These are phyloP conservation scores for Leptobrachium leishanense DNA, from an alignment of 2,113 vertebrate species.

Conservation along the genomic window DNA sequence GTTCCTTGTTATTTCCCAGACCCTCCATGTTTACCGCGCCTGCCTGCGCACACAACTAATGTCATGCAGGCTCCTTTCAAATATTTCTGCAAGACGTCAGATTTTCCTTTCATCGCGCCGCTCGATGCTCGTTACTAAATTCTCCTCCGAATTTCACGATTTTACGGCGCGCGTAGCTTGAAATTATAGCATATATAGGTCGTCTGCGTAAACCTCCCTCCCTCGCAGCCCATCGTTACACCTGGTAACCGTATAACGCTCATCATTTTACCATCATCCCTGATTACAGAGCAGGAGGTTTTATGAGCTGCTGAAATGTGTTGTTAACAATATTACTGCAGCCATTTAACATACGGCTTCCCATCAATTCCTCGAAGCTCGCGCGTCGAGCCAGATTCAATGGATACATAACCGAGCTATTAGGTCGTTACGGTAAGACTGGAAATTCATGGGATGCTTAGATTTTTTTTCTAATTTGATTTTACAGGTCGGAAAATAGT, in stretches of 20 bases:
- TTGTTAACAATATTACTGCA: conserved; percentile 33
- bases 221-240: background rate
- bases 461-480: conserved; percentile 1
- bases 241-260: conserved; percentile 30
- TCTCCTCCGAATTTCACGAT: background rate
- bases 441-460: background rate
- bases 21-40: conserved; percentile 12
- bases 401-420: background rate
- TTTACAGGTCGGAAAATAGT: too few relatives aligned
- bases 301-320: conserved; percentile 45
- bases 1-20: too few relatives aligned
- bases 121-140: conserved; percentile 8
- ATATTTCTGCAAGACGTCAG: background rate
- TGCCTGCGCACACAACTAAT: background rate
- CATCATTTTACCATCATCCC: conserved; percentile 29
- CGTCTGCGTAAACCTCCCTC: background rate
- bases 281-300: conserved; percentile 14
- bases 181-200: background rate
- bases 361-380: conserved; percentile 7
- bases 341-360: conserved; percentile 17
- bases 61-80: conserved; percentile 8
- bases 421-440: conserved; percentile 35
- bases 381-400: background rate
- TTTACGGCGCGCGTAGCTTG: background rate
- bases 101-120: background rate